These are phyloP conservation scores for Alloscopus bannaensis DNA, from an alignment of 2,888 invertebrate species.

Conservation along the genomic window DNA sequence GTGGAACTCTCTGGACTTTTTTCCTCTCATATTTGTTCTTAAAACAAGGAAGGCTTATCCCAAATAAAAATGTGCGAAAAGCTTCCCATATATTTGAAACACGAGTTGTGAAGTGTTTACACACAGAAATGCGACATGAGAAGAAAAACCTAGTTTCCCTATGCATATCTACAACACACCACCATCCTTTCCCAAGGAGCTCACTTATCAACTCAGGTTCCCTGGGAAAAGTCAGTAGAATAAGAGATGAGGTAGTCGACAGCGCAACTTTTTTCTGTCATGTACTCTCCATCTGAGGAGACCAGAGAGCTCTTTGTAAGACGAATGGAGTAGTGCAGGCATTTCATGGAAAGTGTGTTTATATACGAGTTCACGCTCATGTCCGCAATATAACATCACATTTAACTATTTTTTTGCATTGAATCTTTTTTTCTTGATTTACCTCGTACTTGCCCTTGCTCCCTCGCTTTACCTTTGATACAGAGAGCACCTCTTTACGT, in stretches of 20 bases:
- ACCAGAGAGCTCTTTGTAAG: too few species aligned
- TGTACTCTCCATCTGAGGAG: background rate
- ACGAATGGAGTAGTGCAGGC: background rate
- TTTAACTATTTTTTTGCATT: conserved; percentile 20
- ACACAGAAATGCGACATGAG: too few species aligned
- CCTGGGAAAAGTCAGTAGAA: conserved; percentile 21
- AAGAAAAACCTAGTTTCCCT: too few species aligned
- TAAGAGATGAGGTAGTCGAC: conserved; percentile 24
- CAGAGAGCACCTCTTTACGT: background rate
- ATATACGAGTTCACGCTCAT: background rate
- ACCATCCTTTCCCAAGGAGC: conserved; percentile 24
- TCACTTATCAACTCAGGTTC: conserved; percentile 28
- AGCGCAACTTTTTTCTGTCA: conserved; percentile 25
- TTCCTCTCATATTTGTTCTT: too few species aligned
- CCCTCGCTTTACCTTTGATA: too few species aligned
- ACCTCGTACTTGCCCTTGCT: background rate
- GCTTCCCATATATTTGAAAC: too few species aligned
- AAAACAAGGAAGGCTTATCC: too few species aligned
- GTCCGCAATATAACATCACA: conserved; percentile 18
- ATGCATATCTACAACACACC: too few species aligned
- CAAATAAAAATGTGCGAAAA: too few species aligned
- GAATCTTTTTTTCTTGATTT: background rate
- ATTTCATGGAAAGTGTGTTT: background rate
- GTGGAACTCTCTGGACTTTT: too few species aligned
- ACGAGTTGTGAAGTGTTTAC: too few species aligned